Evolutionary conservation across 2,888 invertebrate species (phyloP).

Genomic region (Melanotus villosus): DNA sequence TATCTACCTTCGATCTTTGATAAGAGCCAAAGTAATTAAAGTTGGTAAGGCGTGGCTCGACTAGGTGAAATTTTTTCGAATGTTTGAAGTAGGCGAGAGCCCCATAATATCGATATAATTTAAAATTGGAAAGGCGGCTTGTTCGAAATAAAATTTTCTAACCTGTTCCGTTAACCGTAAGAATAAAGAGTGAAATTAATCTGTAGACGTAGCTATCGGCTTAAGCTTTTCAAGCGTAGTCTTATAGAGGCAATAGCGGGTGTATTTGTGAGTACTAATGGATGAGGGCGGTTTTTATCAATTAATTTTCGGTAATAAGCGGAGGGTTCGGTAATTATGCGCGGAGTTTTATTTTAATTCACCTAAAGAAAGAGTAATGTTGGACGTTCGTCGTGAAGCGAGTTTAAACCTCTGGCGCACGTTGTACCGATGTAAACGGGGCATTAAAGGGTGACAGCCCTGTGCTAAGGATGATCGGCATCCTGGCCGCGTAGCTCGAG

Average conservation of each 20-base stretch:
- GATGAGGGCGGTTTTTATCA: slow-evolving; percentile 1
- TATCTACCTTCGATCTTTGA: no score
- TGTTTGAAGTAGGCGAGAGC: no score
- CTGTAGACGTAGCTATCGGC: no score
- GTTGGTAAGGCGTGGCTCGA: no score
- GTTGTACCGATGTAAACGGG: slow-evolving; percentile 42
- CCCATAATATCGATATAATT: no score
- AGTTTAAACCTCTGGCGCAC: slow-evolving; percentile 16
- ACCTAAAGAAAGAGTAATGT: slow-evolving; percentile 11
- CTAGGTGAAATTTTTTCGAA: no score
- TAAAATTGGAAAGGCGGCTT: no score
- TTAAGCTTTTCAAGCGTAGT: no score
- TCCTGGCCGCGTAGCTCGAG: slow-evolving; percentile 48
- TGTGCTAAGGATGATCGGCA: slow-evolving; percentile 49
- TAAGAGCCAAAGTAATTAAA: no score
- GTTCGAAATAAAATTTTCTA: no score
- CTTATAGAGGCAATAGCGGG: not conserved
- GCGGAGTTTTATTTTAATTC: slow-evolving; percentile 2
- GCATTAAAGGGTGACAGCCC: slow-evolving; percentile 45
- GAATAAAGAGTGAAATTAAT: no score
- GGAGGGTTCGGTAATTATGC: not conserved
- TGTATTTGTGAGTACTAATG: not conserved
- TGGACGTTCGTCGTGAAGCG: not conserved
- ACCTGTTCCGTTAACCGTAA: no score
- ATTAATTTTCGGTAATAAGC: slow-evolving; percentile 7